Conservation (phyloP, 2,888 invertebrate genomes). For the Odontothrips loti region DNA sequence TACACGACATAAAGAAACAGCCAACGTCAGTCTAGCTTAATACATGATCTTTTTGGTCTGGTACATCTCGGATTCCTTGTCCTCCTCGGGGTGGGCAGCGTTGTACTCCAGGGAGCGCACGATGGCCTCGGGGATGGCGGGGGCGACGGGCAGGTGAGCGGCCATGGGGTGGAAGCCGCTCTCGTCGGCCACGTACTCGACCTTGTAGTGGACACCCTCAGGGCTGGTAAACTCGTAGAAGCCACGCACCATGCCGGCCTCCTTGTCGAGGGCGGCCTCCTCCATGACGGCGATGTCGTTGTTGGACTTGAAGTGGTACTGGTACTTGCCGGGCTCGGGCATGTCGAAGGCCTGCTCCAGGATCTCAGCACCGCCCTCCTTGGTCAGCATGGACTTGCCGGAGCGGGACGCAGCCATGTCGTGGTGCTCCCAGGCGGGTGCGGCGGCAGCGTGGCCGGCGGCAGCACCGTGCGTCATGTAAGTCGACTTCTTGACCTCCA, state of each 20-base stretch:
- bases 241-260: not conserved
- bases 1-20: too few relatives aligned
- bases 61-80: not conserved
- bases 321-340: not conserved
- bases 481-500: not conserved
- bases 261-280: not conserved
- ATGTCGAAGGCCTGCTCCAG: not conserved
- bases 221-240: not conserved
- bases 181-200: not conserved
- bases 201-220: not conserved
- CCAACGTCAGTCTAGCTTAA: not conserved
- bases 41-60: not conserved
- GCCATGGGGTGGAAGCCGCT: not conserved
- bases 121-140: constrained; percentile 5
- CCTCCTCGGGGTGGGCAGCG: constrained; percentile 1
- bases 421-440: not conserved
- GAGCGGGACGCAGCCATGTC: not conserved
- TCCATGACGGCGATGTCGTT: not conserved
- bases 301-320: constrained; percentile 1
- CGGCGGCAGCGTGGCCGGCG: not conserved
- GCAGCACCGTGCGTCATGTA: too few relatives aligned
- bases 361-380: not conserved
- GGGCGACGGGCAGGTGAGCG: not conserved
- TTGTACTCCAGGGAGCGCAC: not conserved
- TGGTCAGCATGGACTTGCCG: not conserved